Evolutionary conservation across 2,113 vertebrate species (phyloP), one percentile per base, ranked within the genome.

Genomic region (Acrocephalus kingi): DNA sequence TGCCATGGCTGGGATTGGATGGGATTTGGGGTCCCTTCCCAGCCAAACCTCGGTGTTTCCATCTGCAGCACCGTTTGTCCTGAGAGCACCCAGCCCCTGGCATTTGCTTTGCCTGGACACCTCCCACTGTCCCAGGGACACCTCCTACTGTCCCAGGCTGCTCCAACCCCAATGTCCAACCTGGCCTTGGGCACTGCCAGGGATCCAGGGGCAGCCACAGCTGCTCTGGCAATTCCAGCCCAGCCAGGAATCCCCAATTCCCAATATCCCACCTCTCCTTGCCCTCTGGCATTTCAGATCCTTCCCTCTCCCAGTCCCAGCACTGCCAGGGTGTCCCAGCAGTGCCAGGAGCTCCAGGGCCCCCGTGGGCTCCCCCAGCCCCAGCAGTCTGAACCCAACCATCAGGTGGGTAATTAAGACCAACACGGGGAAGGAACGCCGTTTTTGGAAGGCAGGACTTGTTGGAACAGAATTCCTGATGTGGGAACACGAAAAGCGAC

Each of bases 11-110:
- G 59, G 23, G 1, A 9, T 1, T 3, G 17, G 58, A 0, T 27
- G 39, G 22, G 27, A 5, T 64, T 11, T 21, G 19, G 23, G 49
- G 33, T 15, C 49, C 31, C 23, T 46, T 21, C 46, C 30, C 8
- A 15, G 18, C 7, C 45, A 10, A 8, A 7, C 15, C 37, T 6
- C 5, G 15, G 13, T 8, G 43, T 28, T 23, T 19, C 35, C 67
- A 6, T 21, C n/a, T 24, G 10, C 8, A 3, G 6, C 30, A 1
- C 2, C 0, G 31, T 45, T 30, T 8, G 24, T 49, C 56, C 39
- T 17, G 21, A 6, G 22, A 1, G 1, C 28, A 8, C 10, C 23
- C n/a, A 12, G 13, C 20, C 74, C 3, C 2, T 8, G 68, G 35
- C 51, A 22, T 28, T 72, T 11, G 5, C 28, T 75, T 43, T 39